These are phyloP conservation scores for Mystacornis crossleyi DNA, from an alignment of 2,113 vertebrate genomes.

Conservation along the genomic window DNA sequence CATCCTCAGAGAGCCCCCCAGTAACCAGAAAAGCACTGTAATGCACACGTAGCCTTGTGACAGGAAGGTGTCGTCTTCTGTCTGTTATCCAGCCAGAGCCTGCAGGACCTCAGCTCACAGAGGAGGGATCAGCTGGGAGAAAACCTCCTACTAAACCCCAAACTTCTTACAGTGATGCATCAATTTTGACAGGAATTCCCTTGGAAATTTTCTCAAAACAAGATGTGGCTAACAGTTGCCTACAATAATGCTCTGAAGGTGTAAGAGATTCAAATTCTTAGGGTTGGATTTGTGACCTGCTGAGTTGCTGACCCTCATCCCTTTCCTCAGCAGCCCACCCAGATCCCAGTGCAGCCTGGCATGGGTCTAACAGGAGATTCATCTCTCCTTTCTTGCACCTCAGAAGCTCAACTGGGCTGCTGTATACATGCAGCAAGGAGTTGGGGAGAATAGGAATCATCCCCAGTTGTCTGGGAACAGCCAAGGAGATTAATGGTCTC, in stretches of 20 bases:
- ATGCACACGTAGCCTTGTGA: fast-evolving
- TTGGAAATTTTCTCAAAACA: background rate
- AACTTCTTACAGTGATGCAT: background rate
- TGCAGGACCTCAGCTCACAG: background rate
- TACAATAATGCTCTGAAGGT: background rate
- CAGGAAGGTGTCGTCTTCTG: background rate
- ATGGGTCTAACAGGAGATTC: background rate
- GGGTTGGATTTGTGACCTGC: background rate
- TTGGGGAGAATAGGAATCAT: fast-evolving
- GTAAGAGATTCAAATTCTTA: background rate
- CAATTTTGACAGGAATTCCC: background rate
- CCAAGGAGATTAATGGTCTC: background rate
- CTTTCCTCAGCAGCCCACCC: background rate
- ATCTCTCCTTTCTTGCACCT: fast-evolving
- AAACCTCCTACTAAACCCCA: background rate
- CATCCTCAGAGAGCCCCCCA: background rate
- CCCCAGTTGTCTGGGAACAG: background rate
- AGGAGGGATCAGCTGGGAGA: background rate
- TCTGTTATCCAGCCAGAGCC: background rate
- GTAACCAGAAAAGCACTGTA: fast-evolving
- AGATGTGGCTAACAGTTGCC: background rate
- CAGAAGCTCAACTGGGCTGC: background rate
- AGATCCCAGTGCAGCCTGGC: background rate
- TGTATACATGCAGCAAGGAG: background rate
- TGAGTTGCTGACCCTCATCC: background rate